Evolutionary conservation across 2,113 vertebrate genomes (phyloP).

Genomic region (Prunella fulvescens): DNA sequence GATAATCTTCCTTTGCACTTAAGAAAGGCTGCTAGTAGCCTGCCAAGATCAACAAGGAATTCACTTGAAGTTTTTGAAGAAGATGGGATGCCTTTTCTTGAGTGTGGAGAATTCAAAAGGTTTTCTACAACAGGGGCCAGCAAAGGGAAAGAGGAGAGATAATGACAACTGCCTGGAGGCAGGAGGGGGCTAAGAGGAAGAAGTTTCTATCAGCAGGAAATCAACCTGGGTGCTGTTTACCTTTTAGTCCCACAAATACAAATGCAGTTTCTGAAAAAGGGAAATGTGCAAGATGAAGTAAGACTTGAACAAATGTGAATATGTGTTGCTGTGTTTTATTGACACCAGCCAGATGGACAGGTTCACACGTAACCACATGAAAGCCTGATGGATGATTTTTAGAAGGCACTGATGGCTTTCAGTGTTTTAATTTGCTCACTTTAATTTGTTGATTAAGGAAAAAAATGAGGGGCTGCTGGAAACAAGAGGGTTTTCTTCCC

Average conservation of each 20-base stretch:
- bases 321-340: background rate
- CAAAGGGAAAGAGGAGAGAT: background rate
- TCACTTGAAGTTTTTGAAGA: background rate
- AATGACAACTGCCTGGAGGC: background rate
- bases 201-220: slow-evolving; percentile 13
- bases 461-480: background rate
- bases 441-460: background rate
- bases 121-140: background rate
- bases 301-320: background rate
- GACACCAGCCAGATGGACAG: background rate
- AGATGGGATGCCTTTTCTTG: background rate
- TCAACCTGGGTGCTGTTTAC: background rate
- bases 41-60: background rate
- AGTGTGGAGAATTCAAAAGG: background rate
- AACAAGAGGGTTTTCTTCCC: background rate
- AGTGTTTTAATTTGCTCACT: background rate
- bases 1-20: background rate
- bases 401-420: background rate
- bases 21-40: background rate
- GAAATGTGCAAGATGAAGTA: background rate
- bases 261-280: background rate
- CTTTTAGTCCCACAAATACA: background rate
- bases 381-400: background rate
- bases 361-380: background rate
- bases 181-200: background rate